Percentiles rank a stretch among this genome's conserved stretches.
Conservation (phyloP, 2,888 invertebrate genomes). For the Catocala nupta region DNA sequence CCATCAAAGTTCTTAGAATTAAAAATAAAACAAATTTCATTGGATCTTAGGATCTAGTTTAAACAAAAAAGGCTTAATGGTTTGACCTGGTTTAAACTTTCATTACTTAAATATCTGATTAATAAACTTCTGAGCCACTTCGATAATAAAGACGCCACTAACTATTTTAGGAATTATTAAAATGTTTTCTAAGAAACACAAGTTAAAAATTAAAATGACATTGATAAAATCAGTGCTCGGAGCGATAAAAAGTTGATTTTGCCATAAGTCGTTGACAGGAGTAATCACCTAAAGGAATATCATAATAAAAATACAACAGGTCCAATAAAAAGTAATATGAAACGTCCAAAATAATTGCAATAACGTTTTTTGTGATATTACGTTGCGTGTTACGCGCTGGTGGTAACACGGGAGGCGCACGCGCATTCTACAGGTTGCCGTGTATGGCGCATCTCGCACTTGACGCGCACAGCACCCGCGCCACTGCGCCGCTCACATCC, state of each 20-base stretch:
- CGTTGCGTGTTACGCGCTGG: constrained; percentile 38
- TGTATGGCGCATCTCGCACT: constrained; percentile 67
- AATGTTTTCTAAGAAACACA: constrained; percentile 5
- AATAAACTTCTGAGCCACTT: not conserved
- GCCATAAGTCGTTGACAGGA: constrained; percentile 27
- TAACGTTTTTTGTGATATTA: constrained; percentile 39
- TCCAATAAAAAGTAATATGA: constrained; percentile 49
- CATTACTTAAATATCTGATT: not conserved
- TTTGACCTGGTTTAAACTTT: constrained; percentile 6
- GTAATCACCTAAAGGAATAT: constrained; percentile 29
- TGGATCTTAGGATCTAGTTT: constrained; percentile 8
- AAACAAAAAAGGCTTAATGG: constrained; percentile 16
- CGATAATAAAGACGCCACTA: constrained; percentile 1
- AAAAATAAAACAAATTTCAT: no score
- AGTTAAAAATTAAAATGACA: constrained; percentile 9
- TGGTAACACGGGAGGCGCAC: constrained; percentile 53
- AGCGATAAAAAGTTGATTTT: constrained; percentile 17
- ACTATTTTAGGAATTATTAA: constrained; percentile 5
- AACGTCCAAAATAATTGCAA: constrained; percentile 51
- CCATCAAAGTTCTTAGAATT: not conserved
- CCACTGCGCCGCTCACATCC: constrained; percentile 58
- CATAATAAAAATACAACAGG: constrained; percentile 45
- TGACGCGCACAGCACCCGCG: constrained; percentile 58
- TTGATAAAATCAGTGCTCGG: constrained; percentile 6
- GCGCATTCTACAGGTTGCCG: constrained; percentile 78